Evolutionary conservation across 2,888 invertebrate genomes (phyloP), one percentile per base, ranked within the genome.

Genomic region (Xylota segnis): DNA sequence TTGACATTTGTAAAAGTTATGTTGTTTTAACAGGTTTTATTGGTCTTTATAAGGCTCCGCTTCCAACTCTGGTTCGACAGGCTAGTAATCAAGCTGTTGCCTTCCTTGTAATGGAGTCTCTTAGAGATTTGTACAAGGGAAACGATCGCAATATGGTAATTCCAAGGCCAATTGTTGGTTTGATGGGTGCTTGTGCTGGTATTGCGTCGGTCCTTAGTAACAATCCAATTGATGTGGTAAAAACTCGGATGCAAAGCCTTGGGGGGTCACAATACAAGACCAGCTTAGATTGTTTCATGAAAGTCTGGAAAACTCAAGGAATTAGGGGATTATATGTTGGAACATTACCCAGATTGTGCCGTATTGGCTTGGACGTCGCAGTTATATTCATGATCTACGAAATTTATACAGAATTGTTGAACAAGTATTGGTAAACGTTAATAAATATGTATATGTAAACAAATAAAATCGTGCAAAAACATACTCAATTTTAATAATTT

Each of bases 371-470:
- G 87, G 99, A 99, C 92, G 99, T 99, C 14, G 99, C 97, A 45
- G 99, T 99, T 88, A 99, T 99, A 0, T 99, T 99, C 93, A 99
- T 99, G 96, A 98, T 99, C 90, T 99, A 99, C 91, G 99, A 99
- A 92, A 97, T 97, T 76, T 98, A 99, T 91, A 99, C 99, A 98
- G 98, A 99, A 74, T 91, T 97, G 0, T 98, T 99, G 91, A 98
- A 98, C 92, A 96, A 95, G 91, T 10, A 10, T 23, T 23, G 23
- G 23, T 2, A 23, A 23, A 23, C 3, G 3, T 23, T 2, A 23
- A 23, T 23, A 23, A 1, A 23, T 23, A 23, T 23, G 23, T 23
- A 23, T 23, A 3, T 23, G n/a, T n/a, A n/a, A n/a, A n/a, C n/a
- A n/a, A n/a, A n/a, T n/a, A n/a, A n/a, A n/a, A n/a, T n/a, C n/a